Percentiles rank a stretch among this genome's conserved stretches.
Evolutionary conservation across 2,113 vertebrate genomes (phyloP).

Genomic region (Muntiacus muntjak): DNA sequence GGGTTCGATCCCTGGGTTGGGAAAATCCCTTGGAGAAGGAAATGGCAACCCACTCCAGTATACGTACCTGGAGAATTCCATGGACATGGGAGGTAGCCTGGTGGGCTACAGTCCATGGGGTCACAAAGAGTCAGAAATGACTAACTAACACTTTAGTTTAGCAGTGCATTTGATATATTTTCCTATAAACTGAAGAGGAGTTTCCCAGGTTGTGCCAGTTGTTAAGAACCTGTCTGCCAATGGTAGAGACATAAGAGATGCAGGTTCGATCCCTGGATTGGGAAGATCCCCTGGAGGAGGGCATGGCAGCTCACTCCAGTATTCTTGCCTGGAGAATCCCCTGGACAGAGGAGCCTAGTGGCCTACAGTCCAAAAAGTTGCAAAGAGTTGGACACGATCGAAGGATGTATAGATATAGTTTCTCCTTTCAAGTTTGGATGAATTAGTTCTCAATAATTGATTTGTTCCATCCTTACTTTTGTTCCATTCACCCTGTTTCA

Average conservation of each 20-base stretch:
- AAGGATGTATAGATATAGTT: background rate
- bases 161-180: background rate
- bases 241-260: background rate
- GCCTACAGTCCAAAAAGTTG: background rate
- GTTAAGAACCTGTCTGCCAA: background rate
- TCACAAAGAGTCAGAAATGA: background rate
- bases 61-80: background rate
- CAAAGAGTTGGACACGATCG: background rate
- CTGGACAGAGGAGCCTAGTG: background rate
- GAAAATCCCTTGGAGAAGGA: background rate
- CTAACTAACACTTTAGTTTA: background rate
- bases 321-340: background rate
- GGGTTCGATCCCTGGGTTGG: background rate
- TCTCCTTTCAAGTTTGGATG: background rate
- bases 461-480: background rate
- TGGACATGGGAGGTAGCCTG: background rate
- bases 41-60: background rate
- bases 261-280: background rate
- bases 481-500: background rate
- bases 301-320: background rate
- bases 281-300: background rate
- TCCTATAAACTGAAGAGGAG: background rate
- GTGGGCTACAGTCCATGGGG: background rate
- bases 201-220: background rate
- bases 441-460: background rate